Evolutionary conservation across 2,113 vertebrate genomes (phyloP), one percentile per base, ranked within the genome.

Genomic region (Mustelus asterias): DNA sequence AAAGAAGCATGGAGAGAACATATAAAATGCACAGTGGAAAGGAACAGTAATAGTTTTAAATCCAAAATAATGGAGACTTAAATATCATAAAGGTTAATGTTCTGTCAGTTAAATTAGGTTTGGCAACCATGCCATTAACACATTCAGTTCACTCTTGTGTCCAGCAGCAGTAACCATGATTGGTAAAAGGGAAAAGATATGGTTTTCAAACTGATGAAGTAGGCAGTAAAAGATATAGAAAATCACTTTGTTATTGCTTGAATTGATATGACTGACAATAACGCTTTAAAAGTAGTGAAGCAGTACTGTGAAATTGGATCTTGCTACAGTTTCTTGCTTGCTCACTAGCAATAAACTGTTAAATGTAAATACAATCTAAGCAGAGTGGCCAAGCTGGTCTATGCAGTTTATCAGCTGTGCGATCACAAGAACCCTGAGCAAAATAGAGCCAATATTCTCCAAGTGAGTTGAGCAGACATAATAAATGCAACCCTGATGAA

Each of bases 241-340:
- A 93, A 93, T 93, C 89, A 93, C 26, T 93, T 93, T 93, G 89
- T 67, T 93, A 93, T 93, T 93, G 89, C 89, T 93, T 93, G 89
- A 93, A 93, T 93, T 93, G 63, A 65, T 93, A 93, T 65, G 89
- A 65, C 60, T 93, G 89, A 93, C 58, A 65, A 93, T 93, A 93
- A 93, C 89, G 65, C 60, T 93, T 93, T 65, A 93, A 93, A 93
- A 65, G 89, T 65, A 37, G 58, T 65, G 89, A 93, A 67, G 89
- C 89, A 93, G 65, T 93, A 37, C 89, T 93, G 89, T 93, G 89
- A 93, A 93, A 93, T 93, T 93, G 89, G 89, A 93, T 93, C 60
- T 65, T 65, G 89, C 89, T 93, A 93, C 89, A 93, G 89, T 93
- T 67, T 93, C 89, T 93, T 93, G 60, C 33, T 65, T 93, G 89